Evolutionary conservation across 2,797 vertebrate species (phyloP), one percentile per base, ranked within the genome.

Genomic region (Columba guinea): DNA sequence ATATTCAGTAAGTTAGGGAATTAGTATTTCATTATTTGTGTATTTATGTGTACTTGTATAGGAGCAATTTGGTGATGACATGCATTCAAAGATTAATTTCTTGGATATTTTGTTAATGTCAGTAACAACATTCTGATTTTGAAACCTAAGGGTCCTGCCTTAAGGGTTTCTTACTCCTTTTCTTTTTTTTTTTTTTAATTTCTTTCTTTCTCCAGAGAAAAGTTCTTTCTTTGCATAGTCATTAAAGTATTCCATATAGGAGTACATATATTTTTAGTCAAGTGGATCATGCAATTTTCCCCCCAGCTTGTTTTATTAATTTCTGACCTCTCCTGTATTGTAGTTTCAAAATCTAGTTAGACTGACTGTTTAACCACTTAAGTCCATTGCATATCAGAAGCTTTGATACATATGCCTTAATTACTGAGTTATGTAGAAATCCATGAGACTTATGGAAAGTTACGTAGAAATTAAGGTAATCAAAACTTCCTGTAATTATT

Each of bases 291-390:
- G 13, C 28, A 62, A 22, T 85, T 78, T 22, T 2, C 4, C 5
- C 9, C 1, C 6, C 1, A 26, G 5, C 18, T 86, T 24, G 1
- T 79, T 73, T 82, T 84, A 27, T 67, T 78, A 1, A 69, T 35
- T 77, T 81, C 9, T 91, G 26, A 46, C 44, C 11, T 80, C 39
- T 73, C 8, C 26, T 79, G 16, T 24, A 15, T 7, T 73, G 22
- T 74, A 53, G 22, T 79, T 96, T 84, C 28, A 90, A 91, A 94
- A 63, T 68, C 34, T 87, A 64, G 28, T 58, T n/a, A 84, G 69
- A 39, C 5, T 80, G 75, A 52, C 41, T 48, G 8, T 48, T 64
- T 34, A 65, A 30, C 21, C 15, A 9, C 24, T 58, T 21, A 13
- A 53, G 52, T 62, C 8, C 4, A 2, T 69, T 93, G 9, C 23